Evolutionary conservation across 2,113 vertebrate genomes (phyloP), one percentile per base, ranked within the genome.

Genomic region (Hydrochoerus hydrochaeris): DNA sequence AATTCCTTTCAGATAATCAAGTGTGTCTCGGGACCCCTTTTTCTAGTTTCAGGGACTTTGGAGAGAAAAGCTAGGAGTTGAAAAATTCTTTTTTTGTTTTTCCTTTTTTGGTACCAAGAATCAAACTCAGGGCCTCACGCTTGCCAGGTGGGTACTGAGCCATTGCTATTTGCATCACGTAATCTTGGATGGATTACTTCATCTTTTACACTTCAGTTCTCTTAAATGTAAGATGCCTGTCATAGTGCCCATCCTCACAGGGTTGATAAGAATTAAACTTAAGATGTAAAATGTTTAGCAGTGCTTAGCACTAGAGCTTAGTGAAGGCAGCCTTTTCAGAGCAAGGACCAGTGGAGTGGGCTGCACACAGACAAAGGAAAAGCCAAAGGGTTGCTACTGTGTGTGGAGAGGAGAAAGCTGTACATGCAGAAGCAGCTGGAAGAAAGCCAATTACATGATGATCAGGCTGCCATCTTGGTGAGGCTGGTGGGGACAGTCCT

Each of bases 401-500:
- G 77, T 57, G 22, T 10, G 62, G 60, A 87, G 65, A 92, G 88
- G 52, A 93, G 83, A 88, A 91, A 96, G 94, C 38, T 57, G 35
- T 30, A 69, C 62, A 30, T 44, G 57, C 65, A 67, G 71, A 60
- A 78, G 87, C 93, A 91, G 85, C 83, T 91, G 88, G 87, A 96
- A 90, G 44, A 82, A 83, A 96, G 86, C 73, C 96, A 95, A 91
- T 60, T 92, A 82, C 17, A 81, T 58, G 52, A 30, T 58, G 82
- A 41, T 65, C 85, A 83, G 77, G 44, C 87, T 95, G 85, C 88
- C 49, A 69, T 90, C 93, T 81, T 95, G 96, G 90, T 93, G 94
- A 83, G 93, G 91, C 88, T 90, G 58, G 80, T 20, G 71, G 44
- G 67, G 62, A 94, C 44, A 80, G 69, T 90, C 82, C 92, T 88